These are phyloP conservation scores for Alloplasta piceator DNA, from an alignment of 2,888 invertebrate genomes.

Conservation along the genomic window DNA sequence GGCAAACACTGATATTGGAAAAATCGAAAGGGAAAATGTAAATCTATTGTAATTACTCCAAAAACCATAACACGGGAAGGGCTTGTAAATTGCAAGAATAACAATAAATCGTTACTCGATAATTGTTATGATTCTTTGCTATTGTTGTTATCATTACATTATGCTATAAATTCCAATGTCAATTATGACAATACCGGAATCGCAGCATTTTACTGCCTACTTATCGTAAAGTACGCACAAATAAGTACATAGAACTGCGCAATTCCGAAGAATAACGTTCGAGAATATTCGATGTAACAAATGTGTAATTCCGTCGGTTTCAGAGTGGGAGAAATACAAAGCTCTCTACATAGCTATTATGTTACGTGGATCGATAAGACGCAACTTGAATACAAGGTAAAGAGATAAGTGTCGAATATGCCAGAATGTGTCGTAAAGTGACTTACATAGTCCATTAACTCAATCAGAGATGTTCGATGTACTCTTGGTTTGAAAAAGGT, in stretches of 20 bases:
- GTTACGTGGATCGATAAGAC: constrained; percentile 19
- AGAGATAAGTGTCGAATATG: constrained; percentile 18
- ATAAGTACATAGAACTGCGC: background rate
- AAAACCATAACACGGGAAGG: too few relatives aligned
- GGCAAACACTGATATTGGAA: too few relatives aligned
- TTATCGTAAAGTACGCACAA: background rate
- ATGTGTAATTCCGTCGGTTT: background rate
- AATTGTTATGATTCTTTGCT: too few relatives aligned
- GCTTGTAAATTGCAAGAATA: too few relatives aligned
- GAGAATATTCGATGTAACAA: constrained; percentile 1
- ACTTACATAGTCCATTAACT: constrained; percentile 20
- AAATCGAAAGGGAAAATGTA: too few relatives aligned
- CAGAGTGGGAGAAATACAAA: background rate
- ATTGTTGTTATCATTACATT: too few relatives aligned
- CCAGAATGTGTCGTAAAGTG: background rate
- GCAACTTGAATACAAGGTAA: background rate
- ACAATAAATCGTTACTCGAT: too few relatives aligned
- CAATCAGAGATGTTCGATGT: constrained; percentile 12
- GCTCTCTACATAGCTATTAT: background rate
- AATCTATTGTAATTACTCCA: too few relatives aligned
- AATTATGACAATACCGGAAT: too few relatives aligned
- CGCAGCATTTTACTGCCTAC: constrained; percentile 1
- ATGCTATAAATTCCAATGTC: too few relatives aligned
- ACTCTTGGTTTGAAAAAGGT: too few relatives aligned
- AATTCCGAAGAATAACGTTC: background rate